Base-by-base conservation (phyloP, 2,113 vertebrate genomes). In the Pungitius pungitius region DNA sequence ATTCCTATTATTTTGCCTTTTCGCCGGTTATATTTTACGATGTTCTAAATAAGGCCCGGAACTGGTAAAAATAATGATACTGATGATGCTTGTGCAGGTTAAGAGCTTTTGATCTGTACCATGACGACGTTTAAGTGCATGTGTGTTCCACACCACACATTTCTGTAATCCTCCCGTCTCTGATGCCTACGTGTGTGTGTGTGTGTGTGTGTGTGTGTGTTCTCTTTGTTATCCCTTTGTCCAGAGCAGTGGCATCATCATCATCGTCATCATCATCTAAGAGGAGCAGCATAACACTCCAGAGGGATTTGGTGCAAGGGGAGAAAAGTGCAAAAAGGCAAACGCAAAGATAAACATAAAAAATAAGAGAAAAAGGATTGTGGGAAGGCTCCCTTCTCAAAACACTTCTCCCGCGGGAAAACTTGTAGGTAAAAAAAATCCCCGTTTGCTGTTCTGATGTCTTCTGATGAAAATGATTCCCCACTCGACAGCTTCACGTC, bases 331-430 rank as follows among this genome's bases (percentile, higher is more conserved):
- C 7, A 0, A 20, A 83, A 79, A 85, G 83, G 56, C 49, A 20
- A 69, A 81, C 54, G 55, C 75, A 73, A 78, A 89, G 81, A 86
- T 77, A 78, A 86, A 86, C 70, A 87, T 37, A 30, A 81, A 73
- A 49, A 11, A 22, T 6, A 18, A 1, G 4, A 17, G 59, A 80
- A 65, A 67, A 73, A 63, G 71, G 68, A 70, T 81, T n/a, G 58
- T 55, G 55, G 66, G 14, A 17, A 49, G 35, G 24, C 15, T 47
- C 35, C 37, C 12, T 62, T 39, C 74, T 82, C 82, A 73, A 73
- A 85, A n/a, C 78, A 43, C 4, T 63, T 80, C 51, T 6, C 3
- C 2, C 54, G 52, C 13, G 7, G 20, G 1, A 60, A 30, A 80
- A 80, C 71, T 75, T 17, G 60, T 73, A 11, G 39, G 69, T 61